Percentiles rank a stretch among this genome's conserved stretches.
Evolutionary conservation across 2,113 vertebrate species (phyloP).

Genomic region (Phalacrocorax carbo): DNA sequence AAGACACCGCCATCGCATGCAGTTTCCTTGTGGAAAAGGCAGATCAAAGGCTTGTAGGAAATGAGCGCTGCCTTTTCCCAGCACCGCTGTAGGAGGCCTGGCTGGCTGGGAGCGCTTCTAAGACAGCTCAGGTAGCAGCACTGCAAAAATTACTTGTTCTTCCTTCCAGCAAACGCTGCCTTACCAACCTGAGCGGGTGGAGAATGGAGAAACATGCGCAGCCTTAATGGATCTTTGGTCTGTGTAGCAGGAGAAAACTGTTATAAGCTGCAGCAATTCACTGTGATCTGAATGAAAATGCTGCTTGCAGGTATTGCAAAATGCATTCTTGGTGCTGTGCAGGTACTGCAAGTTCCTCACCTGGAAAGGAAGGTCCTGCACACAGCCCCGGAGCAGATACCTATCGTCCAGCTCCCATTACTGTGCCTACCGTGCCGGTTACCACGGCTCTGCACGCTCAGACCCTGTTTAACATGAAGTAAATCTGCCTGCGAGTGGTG

Average conservation of each 20-base stretch:
- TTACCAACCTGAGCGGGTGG: neutral
- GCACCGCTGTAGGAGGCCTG: neutral
- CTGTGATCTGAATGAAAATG: neutral
- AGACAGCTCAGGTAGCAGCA: neutral
- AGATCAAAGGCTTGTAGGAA: neutral
- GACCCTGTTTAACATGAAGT: neutral
- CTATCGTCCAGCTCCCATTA: fast-evolving
- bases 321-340: neutral
- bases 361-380: neutral
- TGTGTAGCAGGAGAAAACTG: neutral
- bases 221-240: neutral
- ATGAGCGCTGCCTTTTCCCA: neutral
- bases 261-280: neutral
- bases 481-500: fast-evolving
- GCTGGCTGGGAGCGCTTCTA: neutral
- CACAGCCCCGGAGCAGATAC: neutral
- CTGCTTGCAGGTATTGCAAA: neutral
- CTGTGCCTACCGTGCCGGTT: fast-evolving
- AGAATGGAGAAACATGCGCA: neutral
- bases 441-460: neutral
- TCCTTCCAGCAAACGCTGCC: neutral
- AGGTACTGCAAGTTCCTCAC: neutral
- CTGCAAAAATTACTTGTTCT: neutral
- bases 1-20: fast-evolving
- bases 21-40: neutral